Conservation (phyloP, 2,113 vertebrate genomes). For the Scytalopus superciliaris region DNA sequence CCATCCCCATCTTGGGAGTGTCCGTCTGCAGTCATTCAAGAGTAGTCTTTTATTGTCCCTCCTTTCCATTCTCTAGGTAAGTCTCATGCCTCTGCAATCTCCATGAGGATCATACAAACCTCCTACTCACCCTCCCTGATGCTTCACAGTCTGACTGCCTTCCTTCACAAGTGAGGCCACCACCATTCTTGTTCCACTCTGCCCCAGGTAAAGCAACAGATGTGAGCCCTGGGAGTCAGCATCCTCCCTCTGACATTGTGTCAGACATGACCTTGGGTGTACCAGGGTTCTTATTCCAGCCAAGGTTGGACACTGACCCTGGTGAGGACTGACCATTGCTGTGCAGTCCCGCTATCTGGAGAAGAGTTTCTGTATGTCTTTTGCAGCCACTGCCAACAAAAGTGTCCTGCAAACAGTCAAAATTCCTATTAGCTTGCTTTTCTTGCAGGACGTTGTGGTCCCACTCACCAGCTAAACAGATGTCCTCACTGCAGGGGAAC, state of each 20-base stretch:
- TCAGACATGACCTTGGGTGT: background rate
- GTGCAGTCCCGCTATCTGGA: background rate
- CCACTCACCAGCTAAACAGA: background rate
- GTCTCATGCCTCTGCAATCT: background rate
- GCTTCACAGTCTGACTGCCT: background rate
- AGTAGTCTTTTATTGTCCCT: background rate
- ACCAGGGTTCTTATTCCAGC: background rate
- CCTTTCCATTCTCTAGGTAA: background rate
- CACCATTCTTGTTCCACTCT: fast-evolving
- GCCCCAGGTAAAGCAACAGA: background rate
- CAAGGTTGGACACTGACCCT: background rate
- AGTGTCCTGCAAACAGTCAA: fast-evolving
- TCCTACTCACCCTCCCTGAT: background rate
- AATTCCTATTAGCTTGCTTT: background rate
- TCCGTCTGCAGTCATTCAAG: background rate
- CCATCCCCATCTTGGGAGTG: background rate
- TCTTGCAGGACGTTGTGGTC: background rate
- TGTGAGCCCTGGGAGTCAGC: background rate
- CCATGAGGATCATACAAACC: background rate
- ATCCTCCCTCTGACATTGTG: background rate
- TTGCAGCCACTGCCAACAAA: background rate
- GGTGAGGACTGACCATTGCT: background rate
- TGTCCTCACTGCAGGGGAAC: background rate
- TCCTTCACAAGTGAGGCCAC: background rate
- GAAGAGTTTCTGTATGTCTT: background rate